These are phyloP conservation scores for Ceratoteleas bidentatus DNA, from an alignment of 1,140 invertebrate species.

Conservation along the genomic window DNA sequence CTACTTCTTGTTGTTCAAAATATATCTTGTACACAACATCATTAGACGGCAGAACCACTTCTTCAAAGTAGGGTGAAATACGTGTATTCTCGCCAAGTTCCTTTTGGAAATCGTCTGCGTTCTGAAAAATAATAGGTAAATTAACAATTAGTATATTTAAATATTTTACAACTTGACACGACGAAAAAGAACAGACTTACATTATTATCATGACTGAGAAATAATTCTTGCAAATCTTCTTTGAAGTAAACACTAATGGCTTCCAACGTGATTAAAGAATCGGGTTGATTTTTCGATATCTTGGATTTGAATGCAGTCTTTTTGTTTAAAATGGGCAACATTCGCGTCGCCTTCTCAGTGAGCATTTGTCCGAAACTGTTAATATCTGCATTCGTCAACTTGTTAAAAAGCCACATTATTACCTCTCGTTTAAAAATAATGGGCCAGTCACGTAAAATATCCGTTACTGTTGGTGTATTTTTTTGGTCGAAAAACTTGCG, in stretches of 20 bases:
- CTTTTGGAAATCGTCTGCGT: not conserved
- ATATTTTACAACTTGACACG: not conserved
- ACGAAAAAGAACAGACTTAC: not conserved
- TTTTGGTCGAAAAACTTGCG: not conserved
- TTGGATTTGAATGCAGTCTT: not conserved
- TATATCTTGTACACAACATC: not conserved
- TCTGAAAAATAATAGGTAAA: not conserved
- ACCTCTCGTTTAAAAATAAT: conserved; percentile 23
- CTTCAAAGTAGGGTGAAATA: not conserved
- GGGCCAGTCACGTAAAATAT: conserved; percentile 13
- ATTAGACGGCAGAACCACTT: not conserved
- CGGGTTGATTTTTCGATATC: not conserved
- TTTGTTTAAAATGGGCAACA: not conserved
- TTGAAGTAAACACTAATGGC: not conserved
- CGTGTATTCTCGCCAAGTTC: not conserved
- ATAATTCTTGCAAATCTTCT: not conserved
- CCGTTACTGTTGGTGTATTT: not conserved
- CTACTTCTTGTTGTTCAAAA: conserved; percentile 1
- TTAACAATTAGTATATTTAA: not conserved
- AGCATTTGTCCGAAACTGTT: conserved; percentile 19
- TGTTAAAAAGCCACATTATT: conserved; percentile 11
- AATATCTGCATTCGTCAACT: conserved; percentile 15
- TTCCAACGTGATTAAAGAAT: not conserved
- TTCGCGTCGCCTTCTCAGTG: conserved; percentile 2
- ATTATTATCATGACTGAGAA: not conserved